Conservation (phyloP, 1,140 invertebrate genomes). For the Heliconius hermathena region DNA sequence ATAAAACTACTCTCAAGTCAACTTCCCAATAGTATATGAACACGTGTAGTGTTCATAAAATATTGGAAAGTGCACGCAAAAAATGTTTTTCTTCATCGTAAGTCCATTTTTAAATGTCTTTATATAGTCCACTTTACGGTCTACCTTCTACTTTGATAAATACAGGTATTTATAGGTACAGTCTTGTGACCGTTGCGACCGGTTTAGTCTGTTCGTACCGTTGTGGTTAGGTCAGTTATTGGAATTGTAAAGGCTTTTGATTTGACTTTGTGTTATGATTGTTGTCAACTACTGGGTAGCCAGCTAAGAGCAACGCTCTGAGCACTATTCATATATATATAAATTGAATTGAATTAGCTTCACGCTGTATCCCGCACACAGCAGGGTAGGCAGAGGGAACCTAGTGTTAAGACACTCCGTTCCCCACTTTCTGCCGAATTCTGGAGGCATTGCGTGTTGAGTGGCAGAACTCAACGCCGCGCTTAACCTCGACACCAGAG, state of each 20-base stretch:
- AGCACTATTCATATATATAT: not conserved
- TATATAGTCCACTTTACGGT: not conserved
- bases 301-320: not conserved
- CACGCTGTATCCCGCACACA: too few species aligned
- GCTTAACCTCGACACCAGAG: too few species aligned
- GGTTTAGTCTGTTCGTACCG: not conserved
- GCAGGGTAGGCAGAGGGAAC: too few species aligned
- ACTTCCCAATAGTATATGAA: too few species aligned
- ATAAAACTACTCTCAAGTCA: too few species aligned
- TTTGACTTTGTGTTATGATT: not conserved
- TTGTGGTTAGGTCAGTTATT: conserved; percentile 3
- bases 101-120: not conserved
- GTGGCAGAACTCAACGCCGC: too few species aligned
- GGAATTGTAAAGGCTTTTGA: not conserved
- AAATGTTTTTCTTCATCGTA: not conserved
- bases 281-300: not conserved
- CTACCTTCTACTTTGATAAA: not conserved
- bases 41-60: not conserved
- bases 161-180: not conserved
- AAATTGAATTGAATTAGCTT: too few species aligned
- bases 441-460: too few species aligned
- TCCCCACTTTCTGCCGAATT: too few species aligned
- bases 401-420: too few species aligned
- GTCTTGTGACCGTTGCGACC: not conserved
- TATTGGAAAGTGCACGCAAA: not conserved